Evolutionary conservation across 2,113 vertebrate genomes (phyloP).

Genomic region (Cromileptes altivelis): DNA sequence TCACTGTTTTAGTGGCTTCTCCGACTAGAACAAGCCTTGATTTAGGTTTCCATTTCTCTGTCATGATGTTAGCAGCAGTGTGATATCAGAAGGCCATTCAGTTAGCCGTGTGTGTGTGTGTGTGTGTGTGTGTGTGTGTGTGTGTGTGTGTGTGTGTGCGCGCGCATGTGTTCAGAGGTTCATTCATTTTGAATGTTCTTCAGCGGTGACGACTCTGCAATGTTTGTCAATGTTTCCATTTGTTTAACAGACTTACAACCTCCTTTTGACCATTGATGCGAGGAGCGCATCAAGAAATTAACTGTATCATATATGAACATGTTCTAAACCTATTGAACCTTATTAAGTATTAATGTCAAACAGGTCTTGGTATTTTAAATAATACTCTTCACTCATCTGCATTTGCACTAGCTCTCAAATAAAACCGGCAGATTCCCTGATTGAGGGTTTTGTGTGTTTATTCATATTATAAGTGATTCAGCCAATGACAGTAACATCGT

Average conservation of each 20-base stretch:
- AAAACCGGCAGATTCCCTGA: constrained; percentile 50
- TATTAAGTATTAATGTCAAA: constrained; percentile 9
- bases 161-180: neutral
- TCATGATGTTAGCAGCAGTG: neutral
- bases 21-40: neutral
- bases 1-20: neutral
- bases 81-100: neutral
- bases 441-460: constrained; percentile 43
- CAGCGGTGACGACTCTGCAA: neutral
- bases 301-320: neutral
- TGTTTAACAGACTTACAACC: neutral
- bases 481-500: neutral
- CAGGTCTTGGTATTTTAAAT: neutral
- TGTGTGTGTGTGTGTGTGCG: neutral
- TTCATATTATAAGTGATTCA: constrained; percentile 49
- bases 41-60: neutral
- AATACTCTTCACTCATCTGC: neutral
- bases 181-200: neutral
- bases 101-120: neutral
- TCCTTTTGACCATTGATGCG: neutral
- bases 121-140: no score
- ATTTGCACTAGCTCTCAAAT: constrained; percentile 67
- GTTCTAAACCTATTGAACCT: neutral
- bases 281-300: neutral
- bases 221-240: neutral